Percentiles rank a stretch among this genome's conserved stretches.
These are phyloP conservation scores for Onchidella celtica DNA, from an alignment of 2,888 invertebrate genomes.

Conservation along the genomic window DNA sequence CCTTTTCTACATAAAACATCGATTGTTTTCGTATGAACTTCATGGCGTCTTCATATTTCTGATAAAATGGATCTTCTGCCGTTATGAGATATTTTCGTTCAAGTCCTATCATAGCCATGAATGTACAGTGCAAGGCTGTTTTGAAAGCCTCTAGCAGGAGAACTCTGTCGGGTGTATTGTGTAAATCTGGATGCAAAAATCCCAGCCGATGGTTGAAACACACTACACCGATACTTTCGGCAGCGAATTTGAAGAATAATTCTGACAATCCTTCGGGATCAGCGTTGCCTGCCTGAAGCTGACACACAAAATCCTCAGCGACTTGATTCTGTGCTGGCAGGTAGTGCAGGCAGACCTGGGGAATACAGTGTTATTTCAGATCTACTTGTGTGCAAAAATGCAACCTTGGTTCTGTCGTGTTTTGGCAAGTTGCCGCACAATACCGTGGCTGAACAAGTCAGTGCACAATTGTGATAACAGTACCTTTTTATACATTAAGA, in stretches of 20 bases:
- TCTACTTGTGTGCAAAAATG: too few species aligned
- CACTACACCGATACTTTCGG: slow-evolving; percentile 56
- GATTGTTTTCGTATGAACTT: slow-evolving; percentile 30
- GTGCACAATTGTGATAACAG: too few species aligned
- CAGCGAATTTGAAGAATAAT: slow-evolving; percentile 50
- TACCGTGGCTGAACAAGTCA: too few species aligned
- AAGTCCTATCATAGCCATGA: slow-evolving; percentile 42
- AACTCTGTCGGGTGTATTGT: background rate
- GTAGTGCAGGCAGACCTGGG: slow-evolving; percentile 49
- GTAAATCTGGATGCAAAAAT: slow-evolving; percentile 42
- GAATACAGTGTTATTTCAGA: too few species aligned
- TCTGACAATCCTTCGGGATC: slow-evolving; percentile 27
- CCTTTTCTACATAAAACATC: slow-evolving; percentile 16
- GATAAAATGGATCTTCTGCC: slow-evolving; percentile 29
- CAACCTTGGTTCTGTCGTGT: too few species aligned
- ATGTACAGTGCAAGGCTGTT: slow-evolving; percentile 39
- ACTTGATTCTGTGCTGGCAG: slow-evolving; percentile 52
- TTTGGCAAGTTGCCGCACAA: too few species aligned
- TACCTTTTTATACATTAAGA: too few species aligned
- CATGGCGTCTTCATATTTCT: slow-evolving; percentile 21
- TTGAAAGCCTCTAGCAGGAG: slow-evolving; percentile 47
- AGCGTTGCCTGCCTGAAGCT: slow-evolving; percentile 8
- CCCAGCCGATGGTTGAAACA: slow-evolving; percentile 59
- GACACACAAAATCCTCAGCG: slow-evolving; percentile 49
- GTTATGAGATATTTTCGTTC: slow-evolving; percentile 35